phyloP scores from a whole-genome alignment of 1,140 invertebrate species.

The Bombus waltoni region DNA sequence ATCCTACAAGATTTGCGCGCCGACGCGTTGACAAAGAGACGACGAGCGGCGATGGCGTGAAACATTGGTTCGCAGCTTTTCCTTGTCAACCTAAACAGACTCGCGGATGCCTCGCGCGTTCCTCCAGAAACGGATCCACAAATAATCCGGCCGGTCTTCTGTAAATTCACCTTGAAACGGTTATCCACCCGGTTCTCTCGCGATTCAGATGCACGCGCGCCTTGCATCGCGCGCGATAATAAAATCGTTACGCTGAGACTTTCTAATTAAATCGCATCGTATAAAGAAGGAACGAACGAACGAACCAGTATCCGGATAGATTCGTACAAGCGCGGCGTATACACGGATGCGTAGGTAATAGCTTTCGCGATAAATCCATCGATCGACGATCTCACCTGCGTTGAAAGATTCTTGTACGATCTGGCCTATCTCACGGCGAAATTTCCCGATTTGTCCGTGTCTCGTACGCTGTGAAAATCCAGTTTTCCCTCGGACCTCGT shows the following conservation, averaged over 20 bases:
- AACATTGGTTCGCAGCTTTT: background rate
- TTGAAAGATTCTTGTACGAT: background rate
- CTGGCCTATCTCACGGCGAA: background rate
- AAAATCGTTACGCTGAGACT: background rate
- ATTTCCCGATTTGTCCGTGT: background rate
- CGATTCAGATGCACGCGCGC: background rate
- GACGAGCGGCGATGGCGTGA: background rate
- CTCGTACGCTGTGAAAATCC: background rate
- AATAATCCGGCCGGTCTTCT: slow-evolving; percentile 67
- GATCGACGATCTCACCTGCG: background rate
- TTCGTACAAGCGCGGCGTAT: background rate
- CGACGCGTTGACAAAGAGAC: background rate
- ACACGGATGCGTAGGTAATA: too few relatives aligned
- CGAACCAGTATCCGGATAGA: background rate
- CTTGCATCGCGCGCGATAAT: too few relatives aligned
- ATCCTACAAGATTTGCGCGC: background rate
- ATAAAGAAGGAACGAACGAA: background rate
- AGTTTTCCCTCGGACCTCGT: background rate
- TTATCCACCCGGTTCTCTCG: slow-evolving; percentile 26
- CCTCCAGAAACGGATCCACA: slow-evolving; percentile 60
- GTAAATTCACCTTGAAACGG: slow-evolving; percentile 72
- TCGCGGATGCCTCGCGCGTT: background rate
- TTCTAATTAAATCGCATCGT: background rate
- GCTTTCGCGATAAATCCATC: too few relatives aligned
- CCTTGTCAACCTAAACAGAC: slow-evolving; percentile 14